These are phyloP conservation scores for Cantharis rufa DNA, from an alignment of 2,888 invertebrate species.

Conservation along the genomic window DNA sequence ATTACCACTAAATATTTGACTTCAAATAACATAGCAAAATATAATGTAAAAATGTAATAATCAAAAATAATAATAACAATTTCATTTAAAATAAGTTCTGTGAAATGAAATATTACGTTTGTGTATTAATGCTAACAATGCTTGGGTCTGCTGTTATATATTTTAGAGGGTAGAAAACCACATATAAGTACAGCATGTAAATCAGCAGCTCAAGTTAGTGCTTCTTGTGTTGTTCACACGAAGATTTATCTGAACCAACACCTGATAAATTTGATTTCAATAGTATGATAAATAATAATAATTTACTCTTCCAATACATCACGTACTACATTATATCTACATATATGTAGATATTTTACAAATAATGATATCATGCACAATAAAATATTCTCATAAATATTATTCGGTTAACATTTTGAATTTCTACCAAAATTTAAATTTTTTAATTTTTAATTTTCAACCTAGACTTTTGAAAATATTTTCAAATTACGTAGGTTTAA, in stretches of 20 bases:
- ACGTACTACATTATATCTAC: neutral
- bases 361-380: neutral
- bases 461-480: neutral
- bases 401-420: neutral
- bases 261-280: constrained; percentile 45
- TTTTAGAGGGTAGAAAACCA: constrained; percentile 35
- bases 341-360: no score
- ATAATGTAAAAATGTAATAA: neutral
- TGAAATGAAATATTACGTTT: neutral
- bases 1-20: no score
- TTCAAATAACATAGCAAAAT: no score
- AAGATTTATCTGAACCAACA: constrained; percentile 48
- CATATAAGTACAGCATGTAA: constrained; percentile 45
- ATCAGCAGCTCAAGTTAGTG: constrained; percentile 42
- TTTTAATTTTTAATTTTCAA: neutral
- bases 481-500: neutral
- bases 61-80: neutral
- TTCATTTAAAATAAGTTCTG: neutral
- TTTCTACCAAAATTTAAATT: neutral
- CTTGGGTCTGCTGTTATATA: constrained; percentile 8
- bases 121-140: neutral
- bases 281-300: neutral
- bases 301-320: neutral
- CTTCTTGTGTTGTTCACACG: constrained; percentile 52
- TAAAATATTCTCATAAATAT: neutral